These are phyloP conservation scores for Leptocoma aspasia DNA, from an alignment of 2,113 vertebrate species.

Conservation along the genomic window DNA sequence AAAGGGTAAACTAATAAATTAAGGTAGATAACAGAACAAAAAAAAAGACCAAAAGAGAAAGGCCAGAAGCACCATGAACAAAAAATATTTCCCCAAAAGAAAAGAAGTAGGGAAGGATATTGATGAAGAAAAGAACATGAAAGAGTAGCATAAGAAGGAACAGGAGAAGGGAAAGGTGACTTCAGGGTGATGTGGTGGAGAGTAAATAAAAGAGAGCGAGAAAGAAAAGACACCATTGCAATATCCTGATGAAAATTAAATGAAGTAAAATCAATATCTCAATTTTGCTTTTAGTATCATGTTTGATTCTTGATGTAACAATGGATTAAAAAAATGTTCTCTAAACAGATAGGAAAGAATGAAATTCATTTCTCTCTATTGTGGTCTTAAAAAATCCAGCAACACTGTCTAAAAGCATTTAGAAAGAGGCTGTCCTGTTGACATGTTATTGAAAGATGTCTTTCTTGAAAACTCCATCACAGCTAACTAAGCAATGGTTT, in stretches of 20 bases:
- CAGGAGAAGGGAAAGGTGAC: background rate
- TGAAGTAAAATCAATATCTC: background rate
- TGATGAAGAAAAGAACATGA: background rate
- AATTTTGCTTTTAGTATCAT: background rate
- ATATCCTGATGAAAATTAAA: background rate
- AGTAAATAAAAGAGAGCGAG: background rate
- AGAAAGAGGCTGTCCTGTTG: background rate
- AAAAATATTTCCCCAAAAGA: accelerated
- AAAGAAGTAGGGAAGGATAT: background rate
- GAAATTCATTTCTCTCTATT: background rate
- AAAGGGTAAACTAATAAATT: background rate
- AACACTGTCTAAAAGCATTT: background rate
- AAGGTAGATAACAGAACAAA: background rate
- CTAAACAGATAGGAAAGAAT: background rate
- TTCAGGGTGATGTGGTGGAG: background rate
- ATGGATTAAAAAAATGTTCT: background rate
- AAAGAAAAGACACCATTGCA: background rate
- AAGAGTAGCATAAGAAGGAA: background rate
- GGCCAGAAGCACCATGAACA: background rate
- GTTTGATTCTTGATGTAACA: background rate
- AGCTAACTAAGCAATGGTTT: background rate
- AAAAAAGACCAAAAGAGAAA: background rate
- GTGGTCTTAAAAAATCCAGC: background rate
- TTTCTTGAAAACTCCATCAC: background rate
- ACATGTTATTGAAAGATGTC: background rate